A percentile compares a stretch with the other conserved stretches of the same genome.
phyloP scores from a whole-genome alignment of 2,113 vertebrate species.

The Ochotona curzoniae region DNA sequence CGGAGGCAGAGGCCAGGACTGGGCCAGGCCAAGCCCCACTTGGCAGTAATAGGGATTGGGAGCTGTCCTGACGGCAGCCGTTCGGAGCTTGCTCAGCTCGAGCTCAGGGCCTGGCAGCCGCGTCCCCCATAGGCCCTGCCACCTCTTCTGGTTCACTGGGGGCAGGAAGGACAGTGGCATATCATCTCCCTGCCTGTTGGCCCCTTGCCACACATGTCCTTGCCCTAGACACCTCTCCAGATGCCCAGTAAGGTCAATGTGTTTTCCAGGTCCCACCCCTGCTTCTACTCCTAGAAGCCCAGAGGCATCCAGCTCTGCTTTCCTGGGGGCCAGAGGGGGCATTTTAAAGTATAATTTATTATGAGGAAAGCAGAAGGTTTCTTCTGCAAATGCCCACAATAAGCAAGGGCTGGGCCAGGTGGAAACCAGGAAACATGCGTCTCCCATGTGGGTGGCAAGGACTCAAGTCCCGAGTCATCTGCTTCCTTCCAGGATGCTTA shows the following conservation, averaged over 20 bases:
- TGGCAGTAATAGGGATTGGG: constrained; percentile 97
- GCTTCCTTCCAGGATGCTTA: too few species aligned
- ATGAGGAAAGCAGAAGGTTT: too few species aligned
- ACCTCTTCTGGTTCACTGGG: constrained; percentile 93
- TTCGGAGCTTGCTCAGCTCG: constrained; percentile 94
- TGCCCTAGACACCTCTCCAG: not conserved
- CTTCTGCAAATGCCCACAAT: too few species aligned
- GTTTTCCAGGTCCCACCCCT: not conserved
- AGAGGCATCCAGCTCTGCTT: not conserved
- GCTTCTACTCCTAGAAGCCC: not conserved
- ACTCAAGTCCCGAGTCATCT: too few species aligned
- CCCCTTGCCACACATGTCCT: not conserved
- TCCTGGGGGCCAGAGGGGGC: not conserved
- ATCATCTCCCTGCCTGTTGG: not conserved
- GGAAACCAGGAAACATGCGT: too few species aligned
- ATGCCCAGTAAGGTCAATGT: not conserved
- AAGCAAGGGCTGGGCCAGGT: too few species aligned
- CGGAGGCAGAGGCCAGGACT: constrained; percentile 12
- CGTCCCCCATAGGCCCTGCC: constrained; percentile 89
- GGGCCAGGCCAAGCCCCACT: constrained; percentile 84
- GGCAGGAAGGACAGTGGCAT: not conserved
- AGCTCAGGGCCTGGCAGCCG: constrained; percentile 92
- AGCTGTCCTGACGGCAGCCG: constrained; percentile 94
- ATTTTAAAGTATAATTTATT: too few species aligned
- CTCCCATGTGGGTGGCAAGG: too few species aligned